phyloP scores from a whole-genome alignment of 1,140 invertebrate species.

The Hylaeus anthracinus region DNA sequence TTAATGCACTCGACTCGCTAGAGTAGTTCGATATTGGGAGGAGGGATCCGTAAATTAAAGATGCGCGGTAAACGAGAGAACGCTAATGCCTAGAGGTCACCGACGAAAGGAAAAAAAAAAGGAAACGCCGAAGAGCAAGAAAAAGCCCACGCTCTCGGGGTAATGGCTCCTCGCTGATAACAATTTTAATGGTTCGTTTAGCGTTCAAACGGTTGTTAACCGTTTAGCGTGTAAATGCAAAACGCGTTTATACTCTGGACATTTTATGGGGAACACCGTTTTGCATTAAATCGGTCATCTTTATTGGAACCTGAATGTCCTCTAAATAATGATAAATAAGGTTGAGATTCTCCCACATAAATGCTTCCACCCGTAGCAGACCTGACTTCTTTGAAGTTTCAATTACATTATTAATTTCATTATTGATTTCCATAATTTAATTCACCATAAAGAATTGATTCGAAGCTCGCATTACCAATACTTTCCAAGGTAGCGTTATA shows the following conservation, averaged over 20 bases:
- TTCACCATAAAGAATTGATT: no score
- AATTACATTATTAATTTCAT: no score
- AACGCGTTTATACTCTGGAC: slow-evolving; percentile 11
- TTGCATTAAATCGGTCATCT: not conserved
- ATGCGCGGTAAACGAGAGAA: not conserved
- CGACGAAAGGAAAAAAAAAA: slow-evolving; percentile 19
- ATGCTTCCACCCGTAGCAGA: no score
- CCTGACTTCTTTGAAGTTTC: no score
- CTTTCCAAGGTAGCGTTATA: no score
- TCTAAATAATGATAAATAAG: no score
- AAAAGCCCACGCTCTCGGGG: slow-evolving; percentile 49
- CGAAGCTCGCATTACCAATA: no score
- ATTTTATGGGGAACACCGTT: not conserved
- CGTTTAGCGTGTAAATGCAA: slow-evolving; percentile 27
- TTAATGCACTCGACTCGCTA: not conserved
- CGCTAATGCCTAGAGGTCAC: slow-evolving; percentile 2
- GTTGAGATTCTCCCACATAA: no score
- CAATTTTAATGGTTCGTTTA: slow-evolving; percentile 63
- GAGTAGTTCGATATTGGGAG: no score
- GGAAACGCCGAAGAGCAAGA: slow-evolving; percentile 8
- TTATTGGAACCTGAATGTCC: no score
- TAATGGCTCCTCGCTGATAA: slow-evolving; percentile 61
- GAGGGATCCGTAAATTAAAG: slow-evolving; percentile 4
- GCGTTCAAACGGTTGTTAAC: slow-evolving; percentile 58
- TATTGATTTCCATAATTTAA: no score